Base-by-base conservation (phyloP, 2,797 vertebrate species). In the Enteromius trimaculatus region DNA sequence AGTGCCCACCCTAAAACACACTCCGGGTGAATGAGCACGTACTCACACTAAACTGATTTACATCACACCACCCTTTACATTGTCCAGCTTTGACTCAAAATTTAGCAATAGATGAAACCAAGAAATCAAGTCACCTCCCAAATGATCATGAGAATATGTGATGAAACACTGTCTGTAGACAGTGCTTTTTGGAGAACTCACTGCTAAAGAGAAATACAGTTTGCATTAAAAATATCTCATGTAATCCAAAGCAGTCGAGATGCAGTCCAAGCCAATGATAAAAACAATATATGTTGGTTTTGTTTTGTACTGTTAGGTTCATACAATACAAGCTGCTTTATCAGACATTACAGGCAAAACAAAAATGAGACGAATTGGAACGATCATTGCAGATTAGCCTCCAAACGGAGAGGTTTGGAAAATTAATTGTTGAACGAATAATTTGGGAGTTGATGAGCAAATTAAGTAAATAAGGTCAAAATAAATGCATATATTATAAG, bases 1-100 rank as follows among this genome's bases (percentile, higher is more conserved):
- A 60, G 82, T 72, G 31, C 69, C 85, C 85, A 58, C 87, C 87
- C 85, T 3, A 4, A 4, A 10, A 62, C 77, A 77, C 21, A 37
- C 62, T 65, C 47, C 39, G 1, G 17, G 77, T 69, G 37, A 16
- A 1, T 39, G 14, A 85, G 34, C 75, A 86, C 62, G 34, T 75
- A 81, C 29, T 42, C 55, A 81, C 49, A 47, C 80, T 10, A 47
- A 47, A 39, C 17, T 17, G 6, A 2, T 31, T 69, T 58, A 9
- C 19, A 70, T 31, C 53, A 72, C 53, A 21, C 7, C 31, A 34
- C 13, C 7, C 29, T 51, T 64, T 51, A 68, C 23, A 26, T 82
- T 42, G 44, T 51, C n/a, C 34, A 75, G 31, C 23, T 58, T 55
- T 68, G 17, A 16, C 23, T 55, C 34, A n/a, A 42, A 13, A 68